Conservation (phyloP, 2,113 vertebrate species). For the Ictidomys tridecemlineatus region DNA sequence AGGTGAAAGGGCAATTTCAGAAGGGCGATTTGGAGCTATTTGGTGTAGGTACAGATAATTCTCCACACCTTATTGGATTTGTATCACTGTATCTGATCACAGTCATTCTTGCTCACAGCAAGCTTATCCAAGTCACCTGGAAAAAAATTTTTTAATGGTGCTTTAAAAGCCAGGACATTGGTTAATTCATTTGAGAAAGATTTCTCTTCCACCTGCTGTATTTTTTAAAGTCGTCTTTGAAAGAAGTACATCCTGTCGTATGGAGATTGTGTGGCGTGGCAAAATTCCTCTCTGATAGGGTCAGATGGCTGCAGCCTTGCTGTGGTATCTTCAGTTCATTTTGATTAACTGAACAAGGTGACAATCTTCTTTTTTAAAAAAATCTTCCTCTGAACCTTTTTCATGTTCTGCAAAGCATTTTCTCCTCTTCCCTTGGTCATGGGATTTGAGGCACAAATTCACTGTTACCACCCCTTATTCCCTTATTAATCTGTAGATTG, state of each 20-base stretch:
- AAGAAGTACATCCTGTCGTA: conserved; percentile 43
- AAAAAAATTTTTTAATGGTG: conserved; percentile 10
- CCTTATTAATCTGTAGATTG: neutral
- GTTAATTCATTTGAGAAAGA: conserved; percentile 57
- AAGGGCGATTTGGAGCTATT: conserved; percentile 18
- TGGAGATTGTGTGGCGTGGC: neutral
- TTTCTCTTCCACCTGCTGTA: conserved; percentile 2
- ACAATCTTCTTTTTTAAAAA: neutral
- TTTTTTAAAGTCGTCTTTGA: neutral
- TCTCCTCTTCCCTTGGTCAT: neutral
- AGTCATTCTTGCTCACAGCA: neutral
- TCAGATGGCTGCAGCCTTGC: neutral
- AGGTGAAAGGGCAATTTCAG: neutral
- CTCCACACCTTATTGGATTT: neutral
- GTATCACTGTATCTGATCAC: neutral
- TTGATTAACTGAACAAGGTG: neutral
- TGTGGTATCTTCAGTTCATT: neutral
- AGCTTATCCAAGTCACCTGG: neutral
- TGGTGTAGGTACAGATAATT: neutral
- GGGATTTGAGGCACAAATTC: conserved; percentile 13
- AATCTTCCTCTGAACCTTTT: neutral
- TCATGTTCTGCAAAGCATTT: conserved; percentile 9
- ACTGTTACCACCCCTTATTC: neutral
- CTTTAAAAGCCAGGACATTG: conserved; percentile 10
- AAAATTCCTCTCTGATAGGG: neutral